phyloP scores from a whole-genome alignment of 2,113 vertebrate species.

The Sphyrna mokarran region DNA sequence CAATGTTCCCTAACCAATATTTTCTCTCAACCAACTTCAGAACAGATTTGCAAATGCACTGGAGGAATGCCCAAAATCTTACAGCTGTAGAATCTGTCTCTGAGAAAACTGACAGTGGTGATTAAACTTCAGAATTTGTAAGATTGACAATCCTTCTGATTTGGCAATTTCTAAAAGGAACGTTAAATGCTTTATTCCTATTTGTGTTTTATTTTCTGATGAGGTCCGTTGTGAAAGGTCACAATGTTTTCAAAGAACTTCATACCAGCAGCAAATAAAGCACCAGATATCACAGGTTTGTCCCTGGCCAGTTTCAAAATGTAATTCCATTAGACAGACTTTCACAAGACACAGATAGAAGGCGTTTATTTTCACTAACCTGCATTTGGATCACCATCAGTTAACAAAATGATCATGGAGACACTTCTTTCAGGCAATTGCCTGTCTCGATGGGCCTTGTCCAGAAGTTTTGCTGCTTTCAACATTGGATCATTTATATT shows the following conservation, averaged over 20 bases:
- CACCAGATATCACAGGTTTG: not conserved
- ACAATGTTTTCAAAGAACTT: not conserved
- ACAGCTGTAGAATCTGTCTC: not conserved
- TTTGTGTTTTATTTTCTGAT: conserved; percentile 5
- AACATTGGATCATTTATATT: conserved; percentile 73
- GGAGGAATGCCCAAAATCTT: no score
- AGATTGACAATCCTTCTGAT: not conserved
- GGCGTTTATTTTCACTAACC: conserved; percentile 53
- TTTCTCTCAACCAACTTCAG: not conserved
- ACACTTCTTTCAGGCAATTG: conserved; percentile 59
- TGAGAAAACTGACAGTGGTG: not conserved
- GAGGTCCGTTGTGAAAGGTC: not conserved
- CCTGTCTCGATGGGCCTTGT: conserved; percentile 49
- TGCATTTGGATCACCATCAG: conserved; percentile 75
- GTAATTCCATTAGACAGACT: not conserved
- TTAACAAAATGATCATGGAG: conserved; percentile 82
- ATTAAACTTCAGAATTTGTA: not conserved
- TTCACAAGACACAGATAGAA: not conserved
- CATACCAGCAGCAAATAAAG: not conserved
- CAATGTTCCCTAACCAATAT: not conserved
- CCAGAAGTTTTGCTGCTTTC: conserved; percentile 68
- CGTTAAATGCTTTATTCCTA: not conserved
- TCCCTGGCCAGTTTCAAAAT: not conserved
- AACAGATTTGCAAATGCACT: not conserved
- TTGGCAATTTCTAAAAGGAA: not conserved